Evolutionary conservation across 2,888 invertebrate species (phyloP), one percentile per base, ranked within the genome.

Genomic region (Lydus trimaculatus): DNA sequence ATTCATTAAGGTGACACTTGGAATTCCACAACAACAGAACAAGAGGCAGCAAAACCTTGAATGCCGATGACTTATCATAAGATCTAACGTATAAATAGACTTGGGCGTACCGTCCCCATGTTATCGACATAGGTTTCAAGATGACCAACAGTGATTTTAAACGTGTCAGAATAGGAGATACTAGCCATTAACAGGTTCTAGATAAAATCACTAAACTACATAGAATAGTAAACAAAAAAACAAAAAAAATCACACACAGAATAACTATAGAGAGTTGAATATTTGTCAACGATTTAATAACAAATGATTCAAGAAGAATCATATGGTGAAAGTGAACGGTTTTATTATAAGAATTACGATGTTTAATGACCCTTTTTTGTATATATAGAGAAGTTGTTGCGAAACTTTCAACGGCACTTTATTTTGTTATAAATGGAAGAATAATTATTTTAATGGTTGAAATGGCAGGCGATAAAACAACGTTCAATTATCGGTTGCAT

Each of bases 1-100:
- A 77, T 79, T 79, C 77, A 76, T 78, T 77, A 78, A 75, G 75
- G 75, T 74, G 77, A 77, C 77, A 75, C 74, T 75, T 73, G 76
- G 76, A 73, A 76, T 77, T 75, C 74, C 71, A 64, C 61, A n/a
- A n/a, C n/a, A n/a, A n/a, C n/a, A 64, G 52, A 64, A 66, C 60
- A 60, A 52, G 59, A 68, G 68, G 60, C 67, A 67, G 62, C 58
- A 31, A 66, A 68, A 66, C 72, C 72, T 73, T 71, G 72, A 70
- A 68, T 65, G 52, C 63, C 63, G 58, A 65, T 58, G 66, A 69
- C 65, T 73, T 75, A 75, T 75, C 73, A 64, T 61, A 39, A 66
- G 65, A 75, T 75, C 73, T 72, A 66, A 52, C 61, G 66, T 69
- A 65, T 72, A 72, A 67, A 72, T 69, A 72, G 66, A 69, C 60